Evolutionary conservation across 2,113 vertebrate genomes (phyloP).

Genomic region (Lepus americanus): DNA sequence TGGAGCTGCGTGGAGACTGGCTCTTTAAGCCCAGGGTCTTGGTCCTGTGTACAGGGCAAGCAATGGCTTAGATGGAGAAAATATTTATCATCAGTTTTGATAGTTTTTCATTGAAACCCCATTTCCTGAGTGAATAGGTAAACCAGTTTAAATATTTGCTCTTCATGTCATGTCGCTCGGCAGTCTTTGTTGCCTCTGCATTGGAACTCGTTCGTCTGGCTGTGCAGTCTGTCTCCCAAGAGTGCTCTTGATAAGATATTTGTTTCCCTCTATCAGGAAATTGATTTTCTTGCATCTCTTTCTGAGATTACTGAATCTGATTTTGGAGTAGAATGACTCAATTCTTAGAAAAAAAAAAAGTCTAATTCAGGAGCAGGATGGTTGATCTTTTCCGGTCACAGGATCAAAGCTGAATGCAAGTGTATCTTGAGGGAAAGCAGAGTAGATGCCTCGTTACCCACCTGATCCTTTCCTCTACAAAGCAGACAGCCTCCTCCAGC

Average conservation of each 20-base stretch:
- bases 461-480: neutral
- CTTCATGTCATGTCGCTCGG: conserved; percentile 46
- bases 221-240: neutral
- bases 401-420: neutral
- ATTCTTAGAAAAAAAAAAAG: conserved; percentile 62
- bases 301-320: conserved; percentile 71
- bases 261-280: conserved; percentile 68
- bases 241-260: conserved; percentile 62
- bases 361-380: conserved; percentile 50
- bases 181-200: conserved; percentile 61
- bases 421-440: neutral
- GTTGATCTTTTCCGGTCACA: neutral
- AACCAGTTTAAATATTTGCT: conserved; percentile 68
- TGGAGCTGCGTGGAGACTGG: neutral
- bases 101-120: conserved; percentile 45
- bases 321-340: conserved; percentile 64
- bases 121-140: conserved; percentile 56
- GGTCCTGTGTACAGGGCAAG: neutral
- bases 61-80: conserved; percentile 51
- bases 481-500: neutral
- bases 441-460: neutral
- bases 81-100: conserved; percentile 56
- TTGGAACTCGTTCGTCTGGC: neutral
- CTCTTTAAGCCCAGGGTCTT: neutral
- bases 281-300: conserved; percentile 77